A percentile compares a stretch with the other conserved stretches of the same genome.
phyloP scores from a whole-genome alignment of 2,113 vertebrate genomes.

The Orcinus orca region DNA sequence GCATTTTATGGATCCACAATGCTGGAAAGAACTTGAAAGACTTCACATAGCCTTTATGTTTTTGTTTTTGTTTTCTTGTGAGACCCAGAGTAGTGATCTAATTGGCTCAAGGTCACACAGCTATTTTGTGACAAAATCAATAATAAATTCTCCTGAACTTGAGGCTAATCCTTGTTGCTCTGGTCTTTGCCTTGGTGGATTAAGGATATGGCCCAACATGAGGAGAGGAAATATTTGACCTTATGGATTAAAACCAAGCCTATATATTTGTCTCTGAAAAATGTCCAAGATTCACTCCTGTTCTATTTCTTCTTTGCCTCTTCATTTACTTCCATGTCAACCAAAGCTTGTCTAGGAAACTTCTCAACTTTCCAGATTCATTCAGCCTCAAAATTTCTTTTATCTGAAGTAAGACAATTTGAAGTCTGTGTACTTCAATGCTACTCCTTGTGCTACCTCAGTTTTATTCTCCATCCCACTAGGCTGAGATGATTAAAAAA shows the following conservation, averaged over 20 bases:
- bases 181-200: constrained; percentile 18
- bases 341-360: neutral
- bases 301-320: constrained; percentile 38
- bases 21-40: constrained; percentile 41
- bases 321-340: neutral
- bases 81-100: neutral
- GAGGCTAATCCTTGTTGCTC: neutral
- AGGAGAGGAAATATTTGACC: constrained; percentile 28
- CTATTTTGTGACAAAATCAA: neutral
- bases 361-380: neutral
- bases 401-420: neutral
- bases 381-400: neutral
- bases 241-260: constrained; percentile 31
- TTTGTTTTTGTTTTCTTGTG: constrained; percentile 12
- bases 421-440: neutral
- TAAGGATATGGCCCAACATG: neutral
- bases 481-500: neutral
- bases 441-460: fast-evolving
- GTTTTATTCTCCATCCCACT: neutral
- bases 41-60: neutral
- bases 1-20: neutral
- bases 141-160: neutral
- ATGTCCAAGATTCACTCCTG: constrained; percentile 11
- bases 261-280: constrained; percentile 56
- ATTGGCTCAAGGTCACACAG: neutral